These are phyloP conservation scores for Eretmocerus hayati DNA, from an alignment of 2,888 invertebrate genomes.

Conservation along the genomic window DNA sequence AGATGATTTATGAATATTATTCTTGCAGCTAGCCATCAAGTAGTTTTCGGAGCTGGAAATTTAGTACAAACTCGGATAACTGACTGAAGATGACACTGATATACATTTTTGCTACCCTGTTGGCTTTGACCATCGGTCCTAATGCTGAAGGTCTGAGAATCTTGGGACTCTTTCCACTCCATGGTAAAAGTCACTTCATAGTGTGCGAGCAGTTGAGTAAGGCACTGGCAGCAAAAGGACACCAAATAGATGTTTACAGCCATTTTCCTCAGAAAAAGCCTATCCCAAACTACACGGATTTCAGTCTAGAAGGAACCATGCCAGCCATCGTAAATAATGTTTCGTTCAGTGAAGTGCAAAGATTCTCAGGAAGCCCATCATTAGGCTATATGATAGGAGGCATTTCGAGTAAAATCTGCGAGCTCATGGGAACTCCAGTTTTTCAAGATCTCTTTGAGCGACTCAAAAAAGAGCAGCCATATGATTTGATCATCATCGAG, in stretches of 20 bases:
- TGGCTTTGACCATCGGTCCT: no score
- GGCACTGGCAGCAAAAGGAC: constrained; percentile 47
- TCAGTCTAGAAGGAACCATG: constrained; percentile 27
- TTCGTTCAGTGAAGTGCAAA: constrained; percentile 19
- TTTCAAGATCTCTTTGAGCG: constrained; percentile 26
- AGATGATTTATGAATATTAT: no score
- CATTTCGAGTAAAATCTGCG: not conserved
- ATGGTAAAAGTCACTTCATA: constrained; percentile 49
- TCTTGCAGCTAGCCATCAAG: no score
- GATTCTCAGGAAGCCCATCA: constrained; percentile 6
- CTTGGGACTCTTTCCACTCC: constrained; percentile 47
- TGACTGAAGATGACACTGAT: no score
- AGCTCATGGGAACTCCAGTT: constrained; percentile 20
- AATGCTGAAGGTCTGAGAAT: constrained; percentile 46
- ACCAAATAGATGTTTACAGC: constrained; percentile 45
- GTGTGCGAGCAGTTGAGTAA: constrained; percentile 46
- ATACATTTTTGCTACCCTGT: no score
- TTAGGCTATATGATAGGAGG: not conserved
- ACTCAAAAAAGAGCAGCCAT: constrained; percentile 31
- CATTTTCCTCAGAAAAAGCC: constrained; percentile 34
- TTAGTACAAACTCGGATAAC: no score
- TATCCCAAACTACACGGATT: constrained; percentile 32
- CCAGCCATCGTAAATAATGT: constrained; percentile 31
- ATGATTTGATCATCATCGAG: constrained; percentile 32
- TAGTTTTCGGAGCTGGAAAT: no score